phyloP scores from a whole-genome alignment of 2,113 vertebrate genomes.

The Odobenus rosmarus region DNA sequence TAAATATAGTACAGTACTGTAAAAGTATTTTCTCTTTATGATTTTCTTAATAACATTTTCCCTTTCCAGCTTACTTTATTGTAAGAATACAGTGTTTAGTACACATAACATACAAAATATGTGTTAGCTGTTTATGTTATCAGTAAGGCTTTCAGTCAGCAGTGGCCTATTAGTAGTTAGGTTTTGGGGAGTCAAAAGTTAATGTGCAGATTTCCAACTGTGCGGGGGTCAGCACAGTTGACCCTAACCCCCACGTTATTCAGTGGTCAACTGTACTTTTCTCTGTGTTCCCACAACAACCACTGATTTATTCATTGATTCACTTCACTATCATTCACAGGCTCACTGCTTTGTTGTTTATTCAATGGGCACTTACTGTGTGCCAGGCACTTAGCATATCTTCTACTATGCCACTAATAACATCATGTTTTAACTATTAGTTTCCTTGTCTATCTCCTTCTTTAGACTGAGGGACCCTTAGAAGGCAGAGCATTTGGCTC shows the following conservation, averaged over 20 bases:
- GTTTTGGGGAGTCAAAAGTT: background rate
- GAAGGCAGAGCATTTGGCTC: background rate
- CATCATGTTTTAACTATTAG: background rate
- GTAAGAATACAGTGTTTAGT: background rate
- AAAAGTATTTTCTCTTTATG: background rate
- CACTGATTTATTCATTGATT: background rate
- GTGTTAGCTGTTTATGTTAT: background rate
- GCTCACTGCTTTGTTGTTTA: background rate
- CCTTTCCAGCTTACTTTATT: background rate
- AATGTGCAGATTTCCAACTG: background rate
- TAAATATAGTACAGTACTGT: background rate
- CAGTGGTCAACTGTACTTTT: background rate
- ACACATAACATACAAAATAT: background rate
- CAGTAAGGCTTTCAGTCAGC: background rate
- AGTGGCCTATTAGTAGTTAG: background rate
- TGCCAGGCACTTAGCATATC: background rate
- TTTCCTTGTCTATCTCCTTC: conserved; percentile 1
- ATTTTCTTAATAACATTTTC: background rate
- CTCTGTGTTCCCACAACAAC: background rate
- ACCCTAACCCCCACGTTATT: background rate
- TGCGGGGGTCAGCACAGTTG: background rate
- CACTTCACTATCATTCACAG: background rate
- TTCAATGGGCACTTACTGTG: background rate
- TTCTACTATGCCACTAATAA: background rate
- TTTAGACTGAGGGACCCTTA: conserved; percentile 3